A percentile compares a stretch with the other conserved stretches of the same genome.
Evolutionary conservation across 2,797 vertebrate genomes (phyloP).

Genomic region (Peromyscus attwateri): DNA sequence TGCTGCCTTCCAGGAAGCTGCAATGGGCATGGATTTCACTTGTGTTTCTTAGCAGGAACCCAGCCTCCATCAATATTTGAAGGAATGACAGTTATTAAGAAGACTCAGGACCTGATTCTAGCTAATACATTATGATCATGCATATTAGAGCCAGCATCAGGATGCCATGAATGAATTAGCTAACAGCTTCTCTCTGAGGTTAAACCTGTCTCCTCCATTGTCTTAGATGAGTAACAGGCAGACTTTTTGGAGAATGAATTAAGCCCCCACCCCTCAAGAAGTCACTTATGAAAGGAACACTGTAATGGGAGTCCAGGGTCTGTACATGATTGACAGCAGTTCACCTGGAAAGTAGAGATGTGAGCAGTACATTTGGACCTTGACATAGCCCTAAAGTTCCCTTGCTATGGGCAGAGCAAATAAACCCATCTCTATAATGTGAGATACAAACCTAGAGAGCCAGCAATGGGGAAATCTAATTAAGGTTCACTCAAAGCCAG

Average conservation of each 20-base stretch:
- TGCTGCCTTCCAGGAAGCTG: slow-evolving; percentile 71
- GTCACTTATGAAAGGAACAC: neutral
- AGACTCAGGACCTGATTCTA: slow-evolving; percentile 24
- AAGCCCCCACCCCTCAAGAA: neutral
- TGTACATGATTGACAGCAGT: neutral
- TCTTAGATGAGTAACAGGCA: neutral
- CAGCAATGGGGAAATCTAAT: neutral
- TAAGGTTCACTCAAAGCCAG: neutral
- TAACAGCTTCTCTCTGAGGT: slow-evolving; percentile 54
- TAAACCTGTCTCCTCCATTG: neutral
- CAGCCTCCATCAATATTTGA: slow-evolving; percentile 58
- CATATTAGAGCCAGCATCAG: slow-evolving; percentile 6
- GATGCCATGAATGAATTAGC: slow-evolving; percentile 42
- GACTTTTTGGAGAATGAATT: slow-evolving; percentile 7
- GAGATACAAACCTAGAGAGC: neutral
- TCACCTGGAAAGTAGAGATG: neutral
- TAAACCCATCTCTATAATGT: neutral
- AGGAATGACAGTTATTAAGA: slow-evolving; percentile 21
- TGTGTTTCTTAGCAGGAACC: slow-evolving; percentile 69
- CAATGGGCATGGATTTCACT: slow-evolving; percentile 63
- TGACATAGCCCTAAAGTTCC: neutral
- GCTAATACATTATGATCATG: slow-evolving; percentile 48
- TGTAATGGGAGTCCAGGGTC: neutral
- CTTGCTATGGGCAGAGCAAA: neutral
- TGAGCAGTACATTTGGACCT: neutral